These are phyloP conservation scores for Phortica okadai DNA, from an alignment of 2,888 invertebrate species.

Conservation along the genomic window DNA sequence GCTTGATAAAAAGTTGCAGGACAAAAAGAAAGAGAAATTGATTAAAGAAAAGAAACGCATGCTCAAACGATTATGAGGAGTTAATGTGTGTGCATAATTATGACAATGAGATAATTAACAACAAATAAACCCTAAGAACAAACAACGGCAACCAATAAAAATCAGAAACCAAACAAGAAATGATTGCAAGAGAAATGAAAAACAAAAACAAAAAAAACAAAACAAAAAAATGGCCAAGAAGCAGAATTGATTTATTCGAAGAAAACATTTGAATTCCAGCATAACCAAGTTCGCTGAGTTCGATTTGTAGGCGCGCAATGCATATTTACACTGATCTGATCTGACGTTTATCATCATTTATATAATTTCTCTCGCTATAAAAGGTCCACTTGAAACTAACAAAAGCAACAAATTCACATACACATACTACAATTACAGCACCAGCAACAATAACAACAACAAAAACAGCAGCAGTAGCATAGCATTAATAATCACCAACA, in stretches of 20 bases:
- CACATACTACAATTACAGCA: too few species aligned
- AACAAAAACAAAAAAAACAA: neutral
- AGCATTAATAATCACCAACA: neutral
- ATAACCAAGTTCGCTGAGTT: neutral
- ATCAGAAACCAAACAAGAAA: constrained; percentile 19
- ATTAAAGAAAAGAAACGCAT: constrained; percentile 91
- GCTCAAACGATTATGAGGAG: constrained; percentile 88
- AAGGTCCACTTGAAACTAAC: neutral
- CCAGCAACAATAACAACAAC: too few species aligned
- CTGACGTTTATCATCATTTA: neutral
- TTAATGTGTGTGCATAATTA: constrained; percentile 39
- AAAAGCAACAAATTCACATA: too few species aligned
- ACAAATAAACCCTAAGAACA: constrained; percentile 13
- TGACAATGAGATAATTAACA: constrained; percentile 18
- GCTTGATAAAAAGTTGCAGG: constrained; percentile 84
- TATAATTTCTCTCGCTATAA: neutral
- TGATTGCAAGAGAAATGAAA: constrained; percentile 7
- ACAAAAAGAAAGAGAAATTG: constrained; percentile 82
- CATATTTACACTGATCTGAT: constrained; percentile 56
- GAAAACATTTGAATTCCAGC: neutral
- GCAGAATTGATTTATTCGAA: neutral
- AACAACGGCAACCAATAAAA: neutral
- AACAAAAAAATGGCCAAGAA: neutral
- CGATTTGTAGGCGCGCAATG: constrained; percentile 50
- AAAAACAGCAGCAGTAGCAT: too few species aligned